Evolutionary conservation across 2,113 vertebrate species (phyloP).

Genomic region (Neodon shergylaensis): DNA sequence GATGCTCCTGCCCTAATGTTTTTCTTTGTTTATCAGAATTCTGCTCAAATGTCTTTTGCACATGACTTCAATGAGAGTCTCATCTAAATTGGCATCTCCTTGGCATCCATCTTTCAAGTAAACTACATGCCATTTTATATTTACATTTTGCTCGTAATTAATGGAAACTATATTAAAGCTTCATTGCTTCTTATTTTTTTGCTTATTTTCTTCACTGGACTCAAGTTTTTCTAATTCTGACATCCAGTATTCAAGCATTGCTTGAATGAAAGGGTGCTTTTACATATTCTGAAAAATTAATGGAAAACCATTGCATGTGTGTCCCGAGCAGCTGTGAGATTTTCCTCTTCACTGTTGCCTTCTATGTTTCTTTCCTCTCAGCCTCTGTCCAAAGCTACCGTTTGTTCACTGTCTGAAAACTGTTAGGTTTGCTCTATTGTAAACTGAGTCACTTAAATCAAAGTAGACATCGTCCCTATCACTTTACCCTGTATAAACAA

Average conservation of each 20-base stretch:
- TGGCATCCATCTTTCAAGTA: not conserved
- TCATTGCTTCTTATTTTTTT: not conserved
- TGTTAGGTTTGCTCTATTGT: not conserved
- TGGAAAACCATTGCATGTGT: not conserved
- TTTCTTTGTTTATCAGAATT: not conserved
- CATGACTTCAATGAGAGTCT: not conserved
- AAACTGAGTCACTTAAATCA: not conserved
- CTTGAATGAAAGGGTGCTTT: not conserved
- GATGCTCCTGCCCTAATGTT: not conserved
- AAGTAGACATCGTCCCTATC: not conserved
- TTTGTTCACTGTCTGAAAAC: not conserved
- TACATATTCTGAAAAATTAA: slow-evolving; percentile 26
- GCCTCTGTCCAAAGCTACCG: not conserved
- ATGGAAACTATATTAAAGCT: not conserved
- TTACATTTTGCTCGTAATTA: not conserved
- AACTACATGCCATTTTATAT: not conserved
- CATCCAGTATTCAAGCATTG: not conserved
- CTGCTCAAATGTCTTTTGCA: not conserved
- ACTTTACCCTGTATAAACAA: not conserved
- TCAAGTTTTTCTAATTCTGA: not conserved
- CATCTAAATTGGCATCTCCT: not conserved
- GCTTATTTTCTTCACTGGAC: not conserved
- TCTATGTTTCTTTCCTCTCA: not conserved
- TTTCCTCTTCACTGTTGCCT: not conserved
- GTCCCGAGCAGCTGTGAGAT: not conserved